Percentiles rank a stretch among this genome's conserved stretches.
These are phyloP conservation scores for Brachyptera putata DNA, from an alignment of 2,888 invertebrate genomes.

Conservation along the genomic window DNA sequence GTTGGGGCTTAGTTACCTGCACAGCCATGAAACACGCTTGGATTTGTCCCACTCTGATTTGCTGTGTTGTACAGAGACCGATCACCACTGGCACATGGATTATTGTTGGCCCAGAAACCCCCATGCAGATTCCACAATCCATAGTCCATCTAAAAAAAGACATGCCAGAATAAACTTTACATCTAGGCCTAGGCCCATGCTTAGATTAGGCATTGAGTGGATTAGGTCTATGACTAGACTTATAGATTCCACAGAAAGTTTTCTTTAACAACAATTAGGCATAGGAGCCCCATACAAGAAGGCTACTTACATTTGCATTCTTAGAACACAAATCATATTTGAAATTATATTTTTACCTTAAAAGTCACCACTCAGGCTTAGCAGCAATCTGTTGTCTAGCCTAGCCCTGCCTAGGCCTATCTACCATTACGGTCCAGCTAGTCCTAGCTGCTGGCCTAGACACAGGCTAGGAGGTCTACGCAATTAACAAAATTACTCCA, in stretches of 20 bases:
- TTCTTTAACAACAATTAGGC: too few relatives aligned
- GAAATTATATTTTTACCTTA: too few relatives aligned
- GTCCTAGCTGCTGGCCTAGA: too few relatives aligned
- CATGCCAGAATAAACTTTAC: too few relatives aligned
- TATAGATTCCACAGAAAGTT: too few relatives aligned
- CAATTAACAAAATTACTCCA: neutral
- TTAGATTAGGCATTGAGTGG: neutral
- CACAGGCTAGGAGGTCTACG: neutral
- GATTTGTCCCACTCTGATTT: neutral
- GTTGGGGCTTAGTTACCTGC: neutral
- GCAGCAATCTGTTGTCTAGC: neutral
- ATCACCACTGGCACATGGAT: neutral
- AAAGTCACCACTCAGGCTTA: neutral
- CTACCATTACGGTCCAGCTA: too few relatives aligned
- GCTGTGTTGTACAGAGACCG: constrained; percentile 4
- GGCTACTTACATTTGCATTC: too few relatives aligned
- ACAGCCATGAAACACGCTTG: constrained; percentile 1
- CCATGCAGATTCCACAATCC: constrained; percentile 45
- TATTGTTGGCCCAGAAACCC: constrained; percentile 14
- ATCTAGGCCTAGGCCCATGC: neutral
- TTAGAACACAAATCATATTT: too few relatives aligned
- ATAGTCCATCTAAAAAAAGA: constrained; percentile 45
- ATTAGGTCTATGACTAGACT: too few relatives aligned
- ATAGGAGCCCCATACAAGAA: too few relatives aligned
- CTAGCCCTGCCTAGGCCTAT: neutral